Evolutionary conservation across 2,888 invertebrate species (phyloP), one percentile per base, ranked within the genome.

Genomic region (Nymphalis polychloros): DNA sequence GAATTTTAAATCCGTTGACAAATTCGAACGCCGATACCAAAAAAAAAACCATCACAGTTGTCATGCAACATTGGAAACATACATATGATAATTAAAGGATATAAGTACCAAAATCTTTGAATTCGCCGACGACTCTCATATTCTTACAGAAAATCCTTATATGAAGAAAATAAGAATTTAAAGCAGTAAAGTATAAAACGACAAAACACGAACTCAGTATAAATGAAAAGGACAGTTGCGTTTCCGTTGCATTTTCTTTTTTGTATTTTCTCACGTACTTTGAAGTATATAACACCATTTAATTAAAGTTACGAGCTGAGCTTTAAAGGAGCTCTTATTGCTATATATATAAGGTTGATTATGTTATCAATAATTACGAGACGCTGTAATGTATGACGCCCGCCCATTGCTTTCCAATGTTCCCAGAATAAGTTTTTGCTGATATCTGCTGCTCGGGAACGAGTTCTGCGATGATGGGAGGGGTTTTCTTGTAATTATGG

Each of bases 401-500:
- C 69, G 62, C 67, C 64, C 67, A 64, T 64, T 52, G 55, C 67
- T 72, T 64, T 72, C 71, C 57, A 68, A 53, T n/a, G 53, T 73
- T 73, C 71, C 65, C 60, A 63, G 72, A 71, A 72, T 13, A 13
- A 10, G 53, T 68, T 68, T 71, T 68, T 67, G 67, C 63, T 31
- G 23, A 41, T 68, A 66, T 68, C 57, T 46, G 53, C 62, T 31
- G 17, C 48, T 31, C 31, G 55, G 48, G 47, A 71, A 73, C 71
- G 27, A 65, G 72, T 69, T 69, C 41, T 8, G 4, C 67, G 55
- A 59, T 61, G 59, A 67, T 63, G 69, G 72, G 72, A 65, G 72
- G 71, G 69, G 71, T 71, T 69, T 64, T n/a, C 64, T 61, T 57
- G 55, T 68, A 71, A 69, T 64, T 67, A 72, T 69, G 64, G 69